Conservation (phyloP, 1,140 invertebrate genomes). For the Eufriesea mexicana region DNA sequence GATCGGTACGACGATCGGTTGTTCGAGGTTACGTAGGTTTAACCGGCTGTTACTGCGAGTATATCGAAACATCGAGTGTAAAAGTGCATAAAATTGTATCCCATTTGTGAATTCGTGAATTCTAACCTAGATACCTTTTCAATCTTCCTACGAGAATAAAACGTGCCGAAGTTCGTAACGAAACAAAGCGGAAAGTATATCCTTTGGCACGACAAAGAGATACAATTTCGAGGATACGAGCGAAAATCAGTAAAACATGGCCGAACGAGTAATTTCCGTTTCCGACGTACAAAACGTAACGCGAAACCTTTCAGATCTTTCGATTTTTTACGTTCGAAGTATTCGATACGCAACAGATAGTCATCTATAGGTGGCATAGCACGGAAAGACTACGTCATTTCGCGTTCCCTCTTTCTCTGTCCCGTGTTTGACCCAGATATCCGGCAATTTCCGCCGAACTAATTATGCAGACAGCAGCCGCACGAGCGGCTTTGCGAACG, state of each 20-base stretch:
- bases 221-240: too few species aligned
- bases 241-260: too few species aligned
- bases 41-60: neutral
- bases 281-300: neutral
- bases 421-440: slow-evolving; percentile 42
- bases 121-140: neutral
- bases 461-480: slow-evolving; percentile 42
- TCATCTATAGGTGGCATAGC: neutral
- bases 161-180: neutral
- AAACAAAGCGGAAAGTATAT: neutral
- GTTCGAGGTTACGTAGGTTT: neutral
- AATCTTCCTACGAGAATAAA: neutral
- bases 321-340: neutral
- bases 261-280: neutral
- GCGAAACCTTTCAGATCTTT: too few species aligned
- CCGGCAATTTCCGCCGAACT: slow-evolving; percentile 31
- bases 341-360: slow-evolving; percentile 22
- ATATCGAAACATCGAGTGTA: too few species aligned
- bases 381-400: neutral
- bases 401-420: slow-evolving; percentile 11
- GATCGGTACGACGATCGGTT: neutral
- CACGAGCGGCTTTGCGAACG: neutral
- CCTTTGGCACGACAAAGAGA: neutral
- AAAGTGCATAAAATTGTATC: too few species aligned
- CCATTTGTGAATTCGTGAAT: too few species aligned